A percentile compares a stretch with the other conserved stretches of the same genome.
phyloP scores from a whole-genome alignment of 2,797 vertebrate species.

The Cirrhinus molitorella region DNA sequence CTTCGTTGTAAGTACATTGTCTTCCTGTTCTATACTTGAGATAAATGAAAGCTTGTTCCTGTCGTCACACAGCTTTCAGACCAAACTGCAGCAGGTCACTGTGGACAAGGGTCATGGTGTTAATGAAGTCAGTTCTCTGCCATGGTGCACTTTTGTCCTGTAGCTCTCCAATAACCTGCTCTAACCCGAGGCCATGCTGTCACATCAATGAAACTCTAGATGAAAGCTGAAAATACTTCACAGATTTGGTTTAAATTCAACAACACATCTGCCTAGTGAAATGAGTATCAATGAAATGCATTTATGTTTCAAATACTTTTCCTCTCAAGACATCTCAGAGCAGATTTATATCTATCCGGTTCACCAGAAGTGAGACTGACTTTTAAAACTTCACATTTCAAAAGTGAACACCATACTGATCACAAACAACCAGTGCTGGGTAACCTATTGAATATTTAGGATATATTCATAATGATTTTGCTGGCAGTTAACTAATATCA shows the following conservation, averaged over 20 bases:
- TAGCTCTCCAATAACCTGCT: conserved; percentile 56
- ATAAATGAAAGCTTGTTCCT: neutral
- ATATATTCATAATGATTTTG: neutral
- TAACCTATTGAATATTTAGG: neutral
- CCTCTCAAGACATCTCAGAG: neutral
- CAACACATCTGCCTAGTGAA: conserved; percentile 3
- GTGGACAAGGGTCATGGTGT: conserved; percentile 51
- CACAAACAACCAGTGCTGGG: neutral
- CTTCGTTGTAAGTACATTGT: neutral
- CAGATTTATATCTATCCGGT: neutral
- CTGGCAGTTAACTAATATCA: neutral
- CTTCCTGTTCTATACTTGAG: neutral
- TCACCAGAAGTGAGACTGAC: neutral
- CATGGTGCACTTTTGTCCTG: conserved; percentile 54
- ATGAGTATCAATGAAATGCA: neutral
- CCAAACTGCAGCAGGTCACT: conserved; percentile 46
- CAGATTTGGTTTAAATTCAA: conserved; percentile 12
- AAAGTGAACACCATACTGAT: neutral
- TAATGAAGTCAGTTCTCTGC: conserved; percentile 51
- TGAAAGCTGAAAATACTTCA: conserved; percentile 18
- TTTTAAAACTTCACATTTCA: neutral
- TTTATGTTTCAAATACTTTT: neutral
- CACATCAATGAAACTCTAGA: conserved; percentile 56
- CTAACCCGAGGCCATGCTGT: conserved; percentile 52
- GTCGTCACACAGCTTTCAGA: conserved; percentile 43